These are phyloP conservation scores for Mercenaria mercenaria DNA, from an alignment of 1,140 invertebrate species.

Conservation along the genomic window DNA sequence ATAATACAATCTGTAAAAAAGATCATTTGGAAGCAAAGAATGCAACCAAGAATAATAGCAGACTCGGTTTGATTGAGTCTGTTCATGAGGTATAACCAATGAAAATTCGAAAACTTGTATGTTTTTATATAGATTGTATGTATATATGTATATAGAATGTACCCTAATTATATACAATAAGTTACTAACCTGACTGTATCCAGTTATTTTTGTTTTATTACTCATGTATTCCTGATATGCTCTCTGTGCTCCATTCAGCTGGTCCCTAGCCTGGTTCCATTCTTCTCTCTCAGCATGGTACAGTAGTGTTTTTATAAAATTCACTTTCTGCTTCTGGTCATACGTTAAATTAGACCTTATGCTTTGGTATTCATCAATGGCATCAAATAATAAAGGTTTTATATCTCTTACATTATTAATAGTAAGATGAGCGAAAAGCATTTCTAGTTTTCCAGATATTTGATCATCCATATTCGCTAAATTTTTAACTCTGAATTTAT, in stretches of 20 bases:
- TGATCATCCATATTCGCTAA: constrained; percentile 29
- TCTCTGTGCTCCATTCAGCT: constrained; percentile 42
- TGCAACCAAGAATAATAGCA: too few species aligned
- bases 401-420: constrained; percentile 43
- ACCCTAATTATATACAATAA: too few species aligned
- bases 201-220: not conserved
- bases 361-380: constrained; percentile 47
- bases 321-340: constrained; percentile 27
- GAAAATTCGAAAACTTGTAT: too few species aligned
- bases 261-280: constrained; percentile 9
- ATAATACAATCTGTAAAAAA: too few species aligned
- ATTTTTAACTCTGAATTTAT: too few species aligned
- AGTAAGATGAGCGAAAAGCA: constrained; percentile 54
- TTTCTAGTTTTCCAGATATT: constrained; percentile 39
- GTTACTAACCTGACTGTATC: not conserved
- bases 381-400: constrained; percentile 38
- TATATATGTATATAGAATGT: too few species aligned
- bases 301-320: constrained; percentile 48
- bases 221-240: constrained; percentile 50
- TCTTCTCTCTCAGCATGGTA: constrained; percentile 49
- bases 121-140: too few species aligned
- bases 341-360: constrained; percentile 28
- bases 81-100: too few species aligned
- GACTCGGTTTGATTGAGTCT: too few species aligned
- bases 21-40: too few species aligned